Evolutionary conservation across 37 sponge, comb jelly and placozoan species (phyloP).

Genomic region (Hormiphora californensis): DNA sequence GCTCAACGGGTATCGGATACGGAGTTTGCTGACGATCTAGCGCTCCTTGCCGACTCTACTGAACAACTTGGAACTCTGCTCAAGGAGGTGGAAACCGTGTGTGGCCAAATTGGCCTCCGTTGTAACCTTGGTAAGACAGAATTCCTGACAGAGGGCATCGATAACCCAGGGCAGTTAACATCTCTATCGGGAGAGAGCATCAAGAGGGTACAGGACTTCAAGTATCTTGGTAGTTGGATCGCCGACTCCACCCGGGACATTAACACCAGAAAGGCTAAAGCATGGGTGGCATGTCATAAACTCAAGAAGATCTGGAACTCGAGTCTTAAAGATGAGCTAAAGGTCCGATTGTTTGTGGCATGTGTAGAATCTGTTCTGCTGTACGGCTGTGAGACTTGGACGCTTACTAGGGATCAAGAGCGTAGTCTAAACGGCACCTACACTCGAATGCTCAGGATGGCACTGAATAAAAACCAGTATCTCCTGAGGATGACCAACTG

Average conservation of each 20-base stretch:
- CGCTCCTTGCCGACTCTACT: too few relatives aligned
- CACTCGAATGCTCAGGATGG: slow-evolving; percentile 18
- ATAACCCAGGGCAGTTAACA: too few relatives aligned
- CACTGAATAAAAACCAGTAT: not conserved
- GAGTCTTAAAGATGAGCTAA: not conserved
- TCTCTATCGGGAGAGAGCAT: too few relatives aligned
- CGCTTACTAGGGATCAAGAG: not conserved
- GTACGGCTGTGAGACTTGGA: not conserved
- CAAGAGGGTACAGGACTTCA: not conserved
- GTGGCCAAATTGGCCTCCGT: too few relatives aligned
- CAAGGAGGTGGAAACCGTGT: too few relatives aligned
- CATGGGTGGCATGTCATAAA: not conserved
- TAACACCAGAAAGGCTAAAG: too few relatives aligned
- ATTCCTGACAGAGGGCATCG: too few relatives aligned
- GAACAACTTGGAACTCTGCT: too few relatives aligned
- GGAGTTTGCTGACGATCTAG: too few relatives aligned
- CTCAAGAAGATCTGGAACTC: slow-evolving; percentile 11
- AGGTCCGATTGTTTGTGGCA: not conserved
- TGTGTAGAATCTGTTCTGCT: not conserved
- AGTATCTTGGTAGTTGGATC: not conserved
- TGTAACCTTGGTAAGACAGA: too few relatives aligned
- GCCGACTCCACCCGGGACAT: not conserved
- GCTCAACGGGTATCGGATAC: too few relatives aligned
- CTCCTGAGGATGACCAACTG: not conserved
- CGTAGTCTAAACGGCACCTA: not conserved